Evolutionary conservation across 2,888 invertebrate genomes (phyloP).

Genomic region (Macrosiphum euphorbiae): DNA sequence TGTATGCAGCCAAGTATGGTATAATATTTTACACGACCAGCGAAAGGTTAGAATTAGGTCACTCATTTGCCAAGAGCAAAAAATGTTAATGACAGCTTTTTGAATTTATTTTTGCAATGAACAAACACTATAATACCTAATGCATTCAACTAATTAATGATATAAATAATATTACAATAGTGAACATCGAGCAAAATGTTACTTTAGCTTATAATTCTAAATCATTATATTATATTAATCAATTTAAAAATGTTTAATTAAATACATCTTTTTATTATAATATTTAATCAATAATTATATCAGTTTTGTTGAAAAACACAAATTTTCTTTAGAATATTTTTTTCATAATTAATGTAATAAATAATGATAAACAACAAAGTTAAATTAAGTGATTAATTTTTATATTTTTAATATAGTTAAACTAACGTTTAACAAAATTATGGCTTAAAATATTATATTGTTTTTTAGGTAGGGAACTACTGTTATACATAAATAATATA

Average conservation of each 20-base stretch:
- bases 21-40: constrained; percentile 44
- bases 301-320: background rate
- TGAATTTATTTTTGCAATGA: constrained; percentile 22
- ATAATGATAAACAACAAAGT: background rate
- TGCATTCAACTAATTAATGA: background rate
- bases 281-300: background rate
- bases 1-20: constrained; percentile 35
- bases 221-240: background rate
- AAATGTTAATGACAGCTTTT: constrained; percentile 41
- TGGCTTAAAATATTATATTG: background rate
- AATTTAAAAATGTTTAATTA: background rate
- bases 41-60: constrained; percentile 53
- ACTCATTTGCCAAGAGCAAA: constrained; percentile 35
- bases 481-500: background rate
- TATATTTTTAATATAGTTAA: background rate
- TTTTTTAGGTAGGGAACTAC: too few species aligned
- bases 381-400: background rate
- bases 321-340: background rate
- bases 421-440: background rate
- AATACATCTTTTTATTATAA: background rate
- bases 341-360: background rate
- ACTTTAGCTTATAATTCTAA: background rate
- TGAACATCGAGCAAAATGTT: background rate
- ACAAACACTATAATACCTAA: background rate
- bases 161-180: background rate